Base-by-base conservation (phyloP, 2,797 vertebrate genomes). In the Eupleurogrammus muticus region DNA sequence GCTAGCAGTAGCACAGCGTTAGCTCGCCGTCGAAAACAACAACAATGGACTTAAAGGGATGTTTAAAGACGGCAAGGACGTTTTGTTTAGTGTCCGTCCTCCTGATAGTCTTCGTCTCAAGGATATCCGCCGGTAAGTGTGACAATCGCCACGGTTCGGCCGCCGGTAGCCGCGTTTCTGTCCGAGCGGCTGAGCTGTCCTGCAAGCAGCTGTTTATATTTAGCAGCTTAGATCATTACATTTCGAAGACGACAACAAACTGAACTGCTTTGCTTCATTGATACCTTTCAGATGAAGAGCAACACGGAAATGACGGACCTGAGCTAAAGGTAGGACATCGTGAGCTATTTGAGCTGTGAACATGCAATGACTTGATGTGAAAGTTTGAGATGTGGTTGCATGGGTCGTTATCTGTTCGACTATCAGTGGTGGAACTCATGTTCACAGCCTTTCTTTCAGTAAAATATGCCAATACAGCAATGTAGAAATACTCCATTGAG, bases 41-140 rank as follows among this genome's bases (percentile, higher is more conserved):
- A 83, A 66, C 75, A 52, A 92, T 90, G 90, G 83, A 76, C 13
- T 61, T 23, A 36, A 87, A 81, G 52, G 66, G 66, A 55, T 77
- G 44, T 65, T 79, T 85, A 51, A 91, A 83, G 63, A 77, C 78
- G 9, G 34, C 72, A 5, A 80, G 56, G 40, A 80, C 55, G 21
- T 70, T 87, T 65, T 90, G 63, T 73, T 16, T 87, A 16, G 44
- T 87, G 17, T 63, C 83, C 16, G 16, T 93, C 28, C 21, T 94
- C n/a, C 59, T 92, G 32, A 4, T 92, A 9, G 46, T 92, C 65
- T 57, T 87, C 64, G 42, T 63, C 46, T 59, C 71, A 54, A 80
- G 77, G 70, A 34, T 88, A 70, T 67, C 82, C 77, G 88, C 92
- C 70, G 95, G 95, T 95, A 71, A 92, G 93, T 89, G 1, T 28